Conservation (phyloP, 2,113 vertebrate genomes). For the Channa argus region DNA sequence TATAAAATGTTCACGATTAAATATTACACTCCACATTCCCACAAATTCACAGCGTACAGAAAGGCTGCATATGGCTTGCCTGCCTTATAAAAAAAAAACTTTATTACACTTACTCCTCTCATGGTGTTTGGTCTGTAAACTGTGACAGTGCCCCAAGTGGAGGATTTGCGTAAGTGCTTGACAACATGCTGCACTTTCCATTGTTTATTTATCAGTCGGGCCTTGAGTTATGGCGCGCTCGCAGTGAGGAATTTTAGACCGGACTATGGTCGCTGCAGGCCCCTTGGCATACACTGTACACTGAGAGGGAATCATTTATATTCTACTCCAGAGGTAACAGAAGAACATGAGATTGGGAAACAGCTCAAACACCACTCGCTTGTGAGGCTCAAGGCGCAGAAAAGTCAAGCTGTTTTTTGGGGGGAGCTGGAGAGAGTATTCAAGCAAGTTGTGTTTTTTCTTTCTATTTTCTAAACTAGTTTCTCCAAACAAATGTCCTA, state of each 20-base stretch:
- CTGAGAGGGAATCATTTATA: slow-evolving; percentile 84
- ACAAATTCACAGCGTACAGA: too few relatives aligned
- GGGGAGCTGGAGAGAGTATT: slow-evolving; percentile 64
- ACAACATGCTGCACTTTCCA: slow-evolving; percentile 64
- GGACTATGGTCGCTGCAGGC: slow-evolving; percentile 80
- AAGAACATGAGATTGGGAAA: slow-evolving; percentile 86
- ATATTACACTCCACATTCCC: too few relatives aligned
- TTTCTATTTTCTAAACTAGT: slow-evolving; percentile 59
- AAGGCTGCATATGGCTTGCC: too few relatives aligned
- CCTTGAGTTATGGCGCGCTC: slow-evolving; percentile 79
- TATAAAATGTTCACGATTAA: too few relatives aligned
- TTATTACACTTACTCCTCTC: neutral
- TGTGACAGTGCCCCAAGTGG: slow-evolving; percentile 70
- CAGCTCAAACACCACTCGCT: slow-evolving; percentile 83
- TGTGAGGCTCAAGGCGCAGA: slow-evolving; percentile 76
- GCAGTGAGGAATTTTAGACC: slow-evolving; percentile 82
- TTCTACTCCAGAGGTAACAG: slow-evolving; percentile 86
- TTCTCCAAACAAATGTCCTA: slow-evolving; percentile 41
- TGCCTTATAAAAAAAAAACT: too few relatives aligned
- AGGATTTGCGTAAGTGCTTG: slow-evolving; percentile 60
- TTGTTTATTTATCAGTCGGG: slow-evolving; percentile 84
- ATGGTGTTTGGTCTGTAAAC: slow-evolving; percentile 15
- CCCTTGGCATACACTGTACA: slow-evolving; percentile 81
- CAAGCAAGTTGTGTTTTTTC: slow-evolving; percentile 73
- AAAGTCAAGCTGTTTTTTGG: slow-evolving; percentile 71